Conservation (phyloP, 1,140 invertebrate species). For the Melanaphis sacchari region DNA sequence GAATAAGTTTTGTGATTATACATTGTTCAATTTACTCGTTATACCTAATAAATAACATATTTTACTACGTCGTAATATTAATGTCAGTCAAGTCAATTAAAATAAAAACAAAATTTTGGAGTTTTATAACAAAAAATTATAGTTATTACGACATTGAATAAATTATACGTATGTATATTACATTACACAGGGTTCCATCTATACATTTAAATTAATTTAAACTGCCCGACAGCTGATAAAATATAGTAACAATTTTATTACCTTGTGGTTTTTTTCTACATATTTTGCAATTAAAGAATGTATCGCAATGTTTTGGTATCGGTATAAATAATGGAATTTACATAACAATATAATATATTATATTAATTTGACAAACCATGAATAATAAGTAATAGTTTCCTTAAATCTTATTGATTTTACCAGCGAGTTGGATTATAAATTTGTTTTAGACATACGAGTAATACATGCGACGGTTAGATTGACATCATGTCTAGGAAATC, state of each 20-base stretch:
- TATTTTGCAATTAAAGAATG: not conserved
- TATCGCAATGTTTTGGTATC: not conserved
- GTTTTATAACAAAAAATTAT: not conserved
- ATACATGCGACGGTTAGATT: not conserved
- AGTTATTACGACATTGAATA: not conserved
- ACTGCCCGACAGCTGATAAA: not conserved
- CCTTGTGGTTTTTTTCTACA: not conserved
- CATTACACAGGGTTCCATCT: not conserved
- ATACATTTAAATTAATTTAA: not conserved
- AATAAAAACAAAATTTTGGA: not conserved
- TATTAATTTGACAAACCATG: not conserved
- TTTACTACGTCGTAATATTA: not conserved
- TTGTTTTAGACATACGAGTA: not conserved
- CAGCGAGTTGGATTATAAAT: not conserved
- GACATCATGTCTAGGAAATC: not conserved
- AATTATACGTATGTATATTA: not conserved
- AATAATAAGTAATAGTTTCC: too few species aligned
- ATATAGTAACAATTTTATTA: not conserved
- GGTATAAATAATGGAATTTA: not conserved
- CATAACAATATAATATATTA: not conserved
- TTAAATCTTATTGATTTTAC: not conserved
- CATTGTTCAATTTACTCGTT: too few species aligned
- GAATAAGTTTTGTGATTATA: not conserved
- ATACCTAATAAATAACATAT: not conserved
- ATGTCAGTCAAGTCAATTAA: not conserved